Evolutionary conservation across 2,113 vertebrate species (phyloP).

Genomic region (human): GRCh38 chr16:17928001-17928500

Average conservation of each 20-base stretch:
- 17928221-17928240: neutral
- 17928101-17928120: neutral
- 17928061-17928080: neutral
- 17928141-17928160: neutral
- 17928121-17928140: neutral
- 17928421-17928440: slow-evolving; percentile 38
- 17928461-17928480: slow-evolving; percentile 73
- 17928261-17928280: neutral
- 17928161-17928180: neutral
- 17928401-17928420: slow-evolving; percentile 3
- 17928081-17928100: neutral
- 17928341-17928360: neutral
- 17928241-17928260: neutral
- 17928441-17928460: slow-evolving; percentile 65
- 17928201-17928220: neutral
- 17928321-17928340: neutral
- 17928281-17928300: neutral
- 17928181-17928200: neutral
- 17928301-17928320: neutral
- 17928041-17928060: neutral
- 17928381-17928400: neutral
- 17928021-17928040: too few relatives aligned
- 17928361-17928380: neutral
- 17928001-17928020: too few relatives aligned
- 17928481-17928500: slow-evolving; percentile 72